A percentile compares a stretch with the other conserved stretches of the same genome.
phyloP scores from a whole-genome alignment of 2,797 vertebrate genomes.

The Myotis planiceps region DNA sequence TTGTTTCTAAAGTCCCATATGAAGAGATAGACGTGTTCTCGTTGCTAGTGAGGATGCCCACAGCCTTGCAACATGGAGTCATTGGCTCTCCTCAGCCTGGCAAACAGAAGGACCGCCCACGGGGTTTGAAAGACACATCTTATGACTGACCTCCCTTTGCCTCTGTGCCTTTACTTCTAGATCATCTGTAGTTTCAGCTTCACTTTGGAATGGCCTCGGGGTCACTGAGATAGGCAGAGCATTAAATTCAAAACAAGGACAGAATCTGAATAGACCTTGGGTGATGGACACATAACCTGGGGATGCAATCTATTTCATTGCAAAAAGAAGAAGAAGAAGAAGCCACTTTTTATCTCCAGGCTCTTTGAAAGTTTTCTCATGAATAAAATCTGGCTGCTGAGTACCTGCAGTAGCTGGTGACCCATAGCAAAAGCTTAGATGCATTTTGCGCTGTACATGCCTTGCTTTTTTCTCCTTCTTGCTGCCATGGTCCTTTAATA shows the following conservation, averaged over 20 bases:
- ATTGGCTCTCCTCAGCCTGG: not conserved
- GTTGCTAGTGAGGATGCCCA: not conserved
- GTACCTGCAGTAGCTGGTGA: not conserved
- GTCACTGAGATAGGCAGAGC: conserved; percentile 61
- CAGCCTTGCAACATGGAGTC: not conserved
- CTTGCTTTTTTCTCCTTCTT: not conserved
- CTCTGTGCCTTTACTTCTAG: not conserved
- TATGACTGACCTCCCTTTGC: not conserved
- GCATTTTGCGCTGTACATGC: not conserved
- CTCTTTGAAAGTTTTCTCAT: conserved; percentile 59
- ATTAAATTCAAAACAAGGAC: conserved; percentile 75
- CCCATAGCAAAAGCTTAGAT: conserved; percentile 3
- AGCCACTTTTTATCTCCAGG: not conserved
- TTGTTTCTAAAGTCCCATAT: not conserved
- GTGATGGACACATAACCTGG: conserved; percentile 59
- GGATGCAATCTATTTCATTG: conserved; percentile 67
- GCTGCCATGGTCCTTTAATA: not conserved
- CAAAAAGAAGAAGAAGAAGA: not conserved
- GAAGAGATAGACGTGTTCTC: not conserved
- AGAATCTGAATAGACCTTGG: conserved; percentile 55
- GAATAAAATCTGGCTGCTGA: conserved; percentile 70
- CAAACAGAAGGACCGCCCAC: not conserved
- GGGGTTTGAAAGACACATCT: not conserved
- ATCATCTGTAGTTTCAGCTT: conserved; percentile 40
- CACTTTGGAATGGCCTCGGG: conserved; percentile 60